A percentile compares a stretch with the other conserved stretches of the same genome.
These are phyloP conservation scores for Chrysomela aeneicollis DNA, from an alignment of 2,888 invertebrate genomes.

Conservation along the genomic window DNA sequence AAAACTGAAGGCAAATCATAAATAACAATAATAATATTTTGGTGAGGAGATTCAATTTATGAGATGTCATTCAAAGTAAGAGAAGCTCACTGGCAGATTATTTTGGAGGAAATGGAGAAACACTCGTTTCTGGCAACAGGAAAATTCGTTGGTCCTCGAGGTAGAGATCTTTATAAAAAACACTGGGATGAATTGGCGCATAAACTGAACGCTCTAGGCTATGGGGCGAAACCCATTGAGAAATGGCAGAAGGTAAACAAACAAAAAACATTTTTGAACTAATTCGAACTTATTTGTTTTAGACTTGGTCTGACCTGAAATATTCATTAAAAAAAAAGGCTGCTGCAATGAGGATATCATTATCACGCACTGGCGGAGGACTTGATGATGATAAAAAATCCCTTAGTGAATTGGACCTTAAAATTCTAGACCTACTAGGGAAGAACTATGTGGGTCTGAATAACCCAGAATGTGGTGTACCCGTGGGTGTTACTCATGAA, in stretches of 20 bases:
- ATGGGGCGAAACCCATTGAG: conserved; percentile 14
- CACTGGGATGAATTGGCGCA: conserved; percentile 11
- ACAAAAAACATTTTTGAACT: conserved; percentile 1
- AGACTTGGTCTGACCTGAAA: conserved; percentile 17
- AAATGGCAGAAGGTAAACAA: conserved; percentile 21
- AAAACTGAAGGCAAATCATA: too few relatives aligned
- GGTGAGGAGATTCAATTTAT: too few relatives aligned
- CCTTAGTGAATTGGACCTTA: conserved; percentile 14
- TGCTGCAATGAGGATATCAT: conserved; percentile 13
- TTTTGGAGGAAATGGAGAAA: background rate
- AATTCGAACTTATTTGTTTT: too few relatives aligned
- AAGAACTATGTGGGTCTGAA: background rate
- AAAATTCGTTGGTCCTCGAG: background rate
- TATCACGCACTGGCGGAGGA: conserved; percentile 16
- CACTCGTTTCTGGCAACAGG: conserved; percentile 3
- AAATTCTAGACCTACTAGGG: conserved; percentile 15
- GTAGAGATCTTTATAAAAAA: conserved; percentile 18
- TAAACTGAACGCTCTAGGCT: conserved; percentile 18
- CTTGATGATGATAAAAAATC: conserved; percentile 4
- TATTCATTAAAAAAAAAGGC: conserved; percentile 21
- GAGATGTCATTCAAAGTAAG: too few relatives aligned
- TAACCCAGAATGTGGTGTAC: conserved; percentile 12
- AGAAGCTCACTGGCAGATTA: background rate
- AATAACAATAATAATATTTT: too few relatives aligned
- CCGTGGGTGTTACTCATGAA: conserved; percentile 2